Base-by-base conservation (phyloP, 1,140 invertebrate species). In the Zaprionus gabonicus region DNA sequence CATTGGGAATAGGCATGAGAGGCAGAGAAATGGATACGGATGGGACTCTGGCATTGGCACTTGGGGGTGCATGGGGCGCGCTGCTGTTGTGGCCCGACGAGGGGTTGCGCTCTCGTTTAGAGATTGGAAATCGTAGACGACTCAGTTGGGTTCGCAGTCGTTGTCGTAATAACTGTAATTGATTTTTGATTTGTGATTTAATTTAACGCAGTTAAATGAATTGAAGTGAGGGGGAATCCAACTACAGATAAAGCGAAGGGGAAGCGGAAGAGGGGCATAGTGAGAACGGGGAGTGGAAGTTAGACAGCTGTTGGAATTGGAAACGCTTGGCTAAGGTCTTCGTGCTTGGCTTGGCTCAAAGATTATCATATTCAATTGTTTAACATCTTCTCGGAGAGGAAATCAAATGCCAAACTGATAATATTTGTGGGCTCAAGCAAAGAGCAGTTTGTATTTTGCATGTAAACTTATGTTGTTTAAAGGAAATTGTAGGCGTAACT, bases 181-280 rank as follows among this genome's bases (percentile, higher is more conserved):
- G 88, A 91, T 91, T 91, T 91, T 91, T 91, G 88, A 91, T 91
- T 91, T 91, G 88, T 91, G 83, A 91, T 91, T 91, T 91, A 91
- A 91, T 91, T 91, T 91, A 84, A 91, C 87, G 87, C 80, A 87
- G 83, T 87, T 87, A 87, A 87, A 87, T 83, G 83, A 87, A 87
- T 88, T 87, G 83, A 78, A 83, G 66, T 65, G 68, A 34, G 28
- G 36, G 56, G 49, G 36, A 58, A 27, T 31, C 9, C 6, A 51
- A 36, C 58, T 36, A 41, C 5, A 71, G 53, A 5, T 12, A 25
- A 3, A 46, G 13, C 9, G 41, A 4, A 55, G 12, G 9, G 9
- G 3, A 13, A 34, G 17, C 15, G 17, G n/a, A 15, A 28, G 17
- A 28, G 25, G 15, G 38, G 4, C 36, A 15, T 4, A 34, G 36